Conservation (phyloP, 2,797 vertebrate genomes). For the Typhlichthys subterraneus region DNA sequence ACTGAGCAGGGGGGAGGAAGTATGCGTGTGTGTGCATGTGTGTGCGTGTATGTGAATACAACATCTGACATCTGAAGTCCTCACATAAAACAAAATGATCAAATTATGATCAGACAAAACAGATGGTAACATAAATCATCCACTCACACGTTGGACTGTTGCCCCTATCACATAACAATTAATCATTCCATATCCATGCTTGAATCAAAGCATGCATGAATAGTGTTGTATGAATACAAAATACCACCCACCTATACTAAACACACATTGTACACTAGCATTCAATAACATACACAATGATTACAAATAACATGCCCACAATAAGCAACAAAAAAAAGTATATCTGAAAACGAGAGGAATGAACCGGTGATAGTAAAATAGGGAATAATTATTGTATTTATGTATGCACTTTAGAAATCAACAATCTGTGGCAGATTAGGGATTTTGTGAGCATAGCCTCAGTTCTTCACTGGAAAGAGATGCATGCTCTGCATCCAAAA, state of each 20-base stretch:
- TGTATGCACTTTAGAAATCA: not conserved
- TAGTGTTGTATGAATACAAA: too few relatives aligned
- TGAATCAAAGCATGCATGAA: slow-evolving; percentile 50
- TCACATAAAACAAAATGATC: slow-evolving; percentile 63
- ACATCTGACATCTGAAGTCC: slow-evolving; percentile 52
- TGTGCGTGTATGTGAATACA: slow-evolving; percentile 30
- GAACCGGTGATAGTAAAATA: not conserved
- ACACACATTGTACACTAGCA: slow-evolving; percentile 2
- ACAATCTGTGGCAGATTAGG: slow-evolving; percentile 19
- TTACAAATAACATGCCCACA: not conserved
- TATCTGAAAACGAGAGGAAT: not conserved
- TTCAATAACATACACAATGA: not conserved
- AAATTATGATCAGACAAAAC: slow-evolving; percentile 70
- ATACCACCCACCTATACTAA: slow-evolving; percentile 3
- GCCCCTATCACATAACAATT: slow-evolving; percentile 67
- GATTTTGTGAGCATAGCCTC: slow-evolving; percentile 13
- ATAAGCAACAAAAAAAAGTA: not conserved
- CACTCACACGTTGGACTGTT: slow-evolving; percentile 64
- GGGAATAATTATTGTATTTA: not conserved
- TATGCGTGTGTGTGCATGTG: slow-evolving; percentile 6
- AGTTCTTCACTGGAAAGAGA: slow-evolving; percentile 21
- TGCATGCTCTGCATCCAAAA: slow-evolving; percentile 41
- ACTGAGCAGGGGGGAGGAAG: not conserved
- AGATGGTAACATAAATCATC: slow-evolving; percentile 76
- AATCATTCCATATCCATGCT: slow-evolving; percentile 66